Base-by-base conservation (phyloP, 2,797 vertebrate genomes). In the Anas acuta region DNA sequence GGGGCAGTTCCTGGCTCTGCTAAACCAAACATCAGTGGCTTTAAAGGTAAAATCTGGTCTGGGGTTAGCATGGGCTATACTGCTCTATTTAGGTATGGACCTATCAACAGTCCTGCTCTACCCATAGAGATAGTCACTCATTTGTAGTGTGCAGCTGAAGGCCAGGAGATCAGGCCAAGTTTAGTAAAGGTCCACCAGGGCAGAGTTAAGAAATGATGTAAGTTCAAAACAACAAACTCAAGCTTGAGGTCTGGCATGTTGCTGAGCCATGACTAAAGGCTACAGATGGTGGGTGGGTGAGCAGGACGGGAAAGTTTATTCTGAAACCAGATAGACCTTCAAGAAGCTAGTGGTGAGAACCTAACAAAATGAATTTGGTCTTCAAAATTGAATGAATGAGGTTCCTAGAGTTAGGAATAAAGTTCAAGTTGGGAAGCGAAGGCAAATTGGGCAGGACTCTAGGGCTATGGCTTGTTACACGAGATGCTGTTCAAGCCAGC, bases 61-160 rank as follows among this genome's bases (percentile, higher is more conserved):
- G 20, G 32, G 54, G 60, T 72, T 75, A 67, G 54, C 20, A 33
- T 11, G 4, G 45, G 32, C 21, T 75, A 0, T 26, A 8, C 0
- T 30, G 22, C 12, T 61, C n/a, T 35, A 8, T 20, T 70, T 13
- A 16, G 43, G 23, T 41, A 25, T 1, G 6, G 56, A 21, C 70
- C 45, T 89, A 15, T 15, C 56, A 70, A 61, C 70, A 74, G 37
- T 19, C 53, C 33, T 26, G 2, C 61, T 66, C 60, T 61, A 26
- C 26, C 23, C n/a, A 7, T 17, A 43, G 17, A 20, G 20, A 11
- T 0, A 61, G 37, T 8, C 2, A 2, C 19, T 66, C 25, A 25
- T 8, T 66, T 28, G 13, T 5, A 69, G 51, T 4, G 28, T 54
- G 56, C 85, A 14, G 9, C 2, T 72, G 54, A 18, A 60, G 64